Conservation (phyloP, 2,113 vertebrate species). For the Vanacampus margaritifer region DNA sequence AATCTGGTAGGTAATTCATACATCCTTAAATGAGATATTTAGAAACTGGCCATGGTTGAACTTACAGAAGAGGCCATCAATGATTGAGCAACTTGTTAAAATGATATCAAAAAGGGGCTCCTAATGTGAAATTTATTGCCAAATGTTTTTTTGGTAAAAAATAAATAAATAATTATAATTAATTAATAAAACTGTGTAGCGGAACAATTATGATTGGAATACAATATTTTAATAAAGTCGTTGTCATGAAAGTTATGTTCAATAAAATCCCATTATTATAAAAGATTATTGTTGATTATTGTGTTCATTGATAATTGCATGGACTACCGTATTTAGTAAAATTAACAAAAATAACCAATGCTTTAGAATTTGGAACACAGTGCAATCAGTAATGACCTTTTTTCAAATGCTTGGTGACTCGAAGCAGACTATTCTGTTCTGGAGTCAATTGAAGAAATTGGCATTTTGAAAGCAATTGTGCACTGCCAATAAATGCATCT, state of each 20-base stretch:
- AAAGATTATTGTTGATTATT: not conserved
- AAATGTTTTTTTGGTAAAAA: too few relatives aligned
- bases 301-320: not conserved
- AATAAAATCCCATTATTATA: not conserved
- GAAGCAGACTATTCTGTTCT: slow-evolving; percentile 2
- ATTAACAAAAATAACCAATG: not conserved
- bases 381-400: slow-evolving; percentile 29
- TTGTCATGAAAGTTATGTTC: not conserved
- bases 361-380: not conserved
- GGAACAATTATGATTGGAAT: not conserved
- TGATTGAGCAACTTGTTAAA: not conserved
- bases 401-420: slow-evolving; percentile 1
- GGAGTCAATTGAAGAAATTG: slow-evolving; percentile 32
- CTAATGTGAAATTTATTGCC: too few relatives aligned
- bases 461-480: slow-evolving; percentile 14
- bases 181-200: too few relatives aligned
- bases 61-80: too few relatives aligned
- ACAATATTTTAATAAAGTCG: not conserved
- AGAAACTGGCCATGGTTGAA: not conserved
- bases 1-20: not conserved
- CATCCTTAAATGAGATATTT: not conserved
- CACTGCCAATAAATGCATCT: slow-evolving; percentile 33
- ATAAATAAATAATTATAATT: too few relatives aligned
- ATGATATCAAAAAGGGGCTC: too few relatives aligned
- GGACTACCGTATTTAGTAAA: not conserved